Evolutionary conservation across 92 coral and sea anemone genomes (phyloP).

Genomic region (Porites lobata): DNA sequence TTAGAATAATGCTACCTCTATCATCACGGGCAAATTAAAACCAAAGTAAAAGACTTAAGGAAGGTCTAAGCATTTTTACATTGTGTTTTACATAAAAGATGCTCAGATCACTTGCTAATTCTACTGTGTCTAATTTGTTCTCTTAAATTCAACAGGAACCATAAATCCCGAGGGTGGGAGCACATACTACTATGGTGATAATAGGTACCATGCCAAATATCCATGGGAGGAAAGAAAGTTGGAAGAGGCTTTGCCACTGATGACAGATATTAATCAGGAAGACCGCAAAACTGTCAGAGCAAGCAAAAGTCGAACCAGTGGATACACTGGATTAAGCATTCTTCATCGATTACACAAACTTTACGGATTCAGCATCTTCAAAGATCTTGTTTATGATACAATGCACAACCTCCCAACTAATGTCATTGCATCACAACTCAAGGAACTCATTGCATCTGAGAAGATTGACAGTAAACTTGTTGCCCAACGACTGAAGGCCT

Average conservation of each 20-base stretch:
- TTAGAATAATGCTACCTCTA: too few species aligned
- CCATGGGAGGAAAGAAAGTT: conserved; percentile 61
- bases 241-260: conserved; percentile 53
- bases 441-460: conserved; percentile 19
- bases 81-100: too few species aligned
- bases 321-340: conserved; percentile 65
- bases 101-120: too few species aligned
- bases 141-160: conserved; percentile 5
- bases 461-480: conserved; percentile 40
- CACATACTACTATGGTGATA: conserved; percentile 68
- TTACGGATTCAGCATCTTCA: conserved; percentile 58
- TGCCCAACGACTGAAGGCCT: conserved; percentile 15
- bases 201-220: conserved; percentile 59
- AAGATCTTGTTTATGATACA: conserved; percentile 40
- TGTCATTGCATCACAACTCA: conserved; percentile 35
- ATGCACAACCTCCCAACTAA: conserved; percentile 52
- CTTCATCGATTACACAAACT: conserved; percentile 65
- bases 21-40: too few species aligned
- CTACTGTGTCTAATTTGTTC: background rate
- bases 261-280: conserved; percentile 56
- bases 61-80: too few species aligned
- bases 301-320: conserved; percentile 48
- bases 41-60: too few species aligned
- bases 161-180: conserved; percentile 14
- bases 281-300: conserved; percentile 60